A percentile compares a stretch with the other conserved stretches of the same genome.
phyloP scores from a whole-genome alignment of 1,140 invertebrate species.

The Apis laboriosa region DNA sequence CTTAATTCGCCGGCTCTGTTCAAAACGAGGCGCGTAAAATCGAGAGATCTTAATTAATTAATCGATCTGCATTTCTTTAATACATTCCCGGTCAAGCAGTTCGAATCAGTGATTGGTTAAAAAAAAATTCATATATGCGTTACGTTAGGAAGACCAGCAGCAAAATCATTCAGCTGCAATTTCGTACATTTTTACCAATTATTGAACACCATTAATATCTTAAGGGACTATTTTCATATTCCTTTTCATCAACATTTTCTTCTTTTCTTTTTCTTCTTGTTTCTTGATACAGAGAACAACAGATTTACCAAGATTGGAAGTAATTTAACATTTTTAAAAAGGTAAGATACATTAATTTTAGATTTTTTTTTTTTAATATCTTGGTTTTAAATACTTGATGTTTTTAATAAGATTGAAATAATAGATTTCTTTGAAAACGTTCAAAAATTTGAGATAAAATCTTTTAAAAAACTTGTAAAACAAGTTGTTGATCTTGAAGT shows the following conservation, averaged over 20 bases:
- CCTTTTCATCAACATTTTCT: not conserved
- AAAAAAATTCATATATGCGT: slow-evolving; percentile 75
- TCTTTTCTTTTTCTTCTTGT: not conserved
- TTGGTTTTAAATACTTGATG: not conserved
- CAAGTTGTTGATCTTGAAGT: not conserved
- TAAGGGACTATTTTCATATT: not conserved
- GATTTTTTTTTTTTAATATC: not conserved
- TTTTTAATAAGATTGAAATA: not conserved
- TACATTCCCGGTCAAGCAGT: not conserved
- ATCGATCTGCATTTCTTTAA: not conserved
- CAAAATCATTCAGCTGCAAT: slow-evolving; percentile 82
- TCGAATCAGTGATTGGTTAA: not conserved
- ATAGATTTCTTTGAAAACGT: not conserved
- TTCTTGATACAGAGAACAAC: too few relatives aligned
- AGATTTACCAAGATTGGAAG: too few relatives aligned
- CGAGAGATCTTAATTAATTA: slow-evolving; percentile 5
- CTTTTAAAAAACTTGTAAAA: too few relatives aligned
- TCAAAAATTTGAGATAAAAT: not conserved
- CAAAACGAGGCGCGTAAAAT: slow-evolving; percentile 2
- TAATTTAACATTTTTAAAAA: not conserved
- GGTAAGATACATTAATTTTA: not conserved
- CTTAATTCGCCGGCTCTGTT: slow-evolving; percentile 54
- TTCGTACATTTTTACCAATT: slow-evolving; percentile 78
- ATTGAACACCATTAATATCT: not conserved
- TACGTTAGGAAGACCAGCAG: slow-evolving; percentile 79